Base-by-base conservation (phyloP, 1,140 invertebrate species). In the Pachyrhynchus sulphureomaculatus region DNA sequence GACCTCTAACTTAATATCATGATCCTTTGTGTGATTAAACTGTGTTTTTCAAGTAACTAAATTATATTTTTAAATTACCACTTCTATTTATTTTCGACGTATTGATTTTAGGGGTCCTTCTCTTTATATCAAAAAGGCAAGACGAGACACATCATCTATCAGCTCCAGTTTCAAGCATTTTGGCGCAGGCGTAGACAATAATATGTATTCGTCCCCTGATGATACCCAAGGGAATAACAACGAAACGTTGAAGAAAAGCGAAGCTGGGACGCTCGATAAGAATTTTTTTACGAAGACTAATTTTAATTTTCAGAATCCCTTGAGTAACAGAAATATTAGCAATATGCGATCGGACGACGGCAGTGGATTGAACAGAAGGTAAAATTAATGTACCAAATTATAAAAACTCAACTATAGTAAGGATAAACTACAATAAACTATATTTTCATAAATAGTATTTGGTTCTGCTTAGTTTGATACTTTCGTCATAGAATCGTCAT, bases 271-370 rank as follows among this genome's bases (percentile, higher is more conserved):
- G 10, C 29, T 55, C n/a, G 53, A 55, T 29, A 44, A 18, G 20
- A 55, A 55, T 26, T 55, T 55, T 20, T 55, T 55, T 15, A 55
- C 53, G 8, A 37, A 4, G 13, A 42, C 12, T 13, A 42, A 55
- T 32, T 44, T 55, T 55, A 42, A 17, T 37, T 32, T 41, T 20
- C 9, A 45, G 6, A 44, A 55, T 44, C 26, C 20, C 9, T 44
- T 42, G 41, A 29, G 10, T 23, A 29, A 9, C 12, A 13, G 20
- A 12, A 13, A 41, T 24, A 15, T 8, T 10, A 24, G 9, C 9
- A 6, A 44, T 8, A n/a, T 10, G 1, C 17, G 21, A 44, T n/a
- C n/a, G n/a, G n/a, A n/a, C n/a, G 12, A 44, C n/a, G 17, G 12
- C 9, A 18, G 18, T 42, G 9, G 20, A 10, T 44, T 20, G 20